These are phyloP conservation scores for Phlogophora meticulosa DNA, from an alignment of 2,888 invertebrate species.

Conservation along the genomic window DNA sequence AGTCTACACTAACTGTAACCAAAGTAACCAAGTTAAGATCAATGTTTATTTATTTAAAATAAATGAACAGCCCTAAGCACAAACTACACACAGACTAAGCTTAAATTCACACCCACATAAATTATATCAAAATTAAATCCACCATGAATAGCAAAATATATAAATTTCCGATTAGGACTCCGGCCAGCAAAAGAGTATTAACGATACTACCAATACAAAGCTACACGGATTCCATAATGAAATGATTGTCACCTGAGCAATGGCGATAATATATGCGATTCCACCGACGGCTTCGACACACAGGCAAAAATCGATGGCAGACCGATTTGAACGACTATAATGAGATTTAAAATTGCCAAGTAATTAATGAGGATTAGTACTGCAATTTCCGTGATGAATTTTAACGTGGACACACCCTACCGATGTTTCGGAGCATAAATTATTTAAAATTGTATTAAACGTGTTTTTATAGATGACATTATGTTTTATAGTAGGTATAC, in stretches of 20 bases:
- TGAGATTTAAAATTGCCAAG: constrained; percentile 87
- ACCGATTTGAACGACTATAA: constrained; percentile 87
- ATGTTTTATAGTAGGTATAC: no score
- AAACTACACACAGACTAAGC: neutral
- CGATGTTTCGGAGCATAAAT: constrained; percentile 22
- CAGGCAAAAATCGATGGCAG: constrained; percentile 85
- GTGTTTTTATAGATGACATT: neutral
- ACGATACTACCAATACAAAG: constrained; percentile 38
- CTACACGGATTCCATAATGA: constrained; percentile 56
- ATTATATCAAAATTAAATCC: constrained; percentile 4
- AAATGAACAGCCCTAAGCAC: neutral
- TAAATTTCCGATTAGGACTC: constrained; percentile 15
- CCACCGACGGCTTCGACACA: constrained; percentile 71
- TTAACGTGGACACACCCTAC: constrained; percentile 51
- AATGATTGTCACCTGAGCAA: constrained; percentile 79
- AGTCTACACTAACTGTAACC: no score
- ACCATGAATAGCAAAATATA: constrained; percentile 23
- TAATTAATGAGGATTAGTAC: constrained; percentile 88
- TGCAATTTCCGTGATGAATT: constrained; percentile 72
- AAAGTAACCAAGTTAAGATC: no score
- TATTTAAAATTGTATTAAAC: constrained; percentile 35
- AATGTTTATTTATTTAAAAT: no score
- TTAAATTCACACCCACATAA: neutral
- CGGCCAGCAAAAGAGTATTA: constrained; percentile 40
- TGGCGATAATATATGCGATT: constrained; percentile 84